Evolutionary conservation across 2,888 invertebrate species (phyloP), one percentile per base, ranked within the genome.

Genomic region (Dolomedes plantarius): DNA sequence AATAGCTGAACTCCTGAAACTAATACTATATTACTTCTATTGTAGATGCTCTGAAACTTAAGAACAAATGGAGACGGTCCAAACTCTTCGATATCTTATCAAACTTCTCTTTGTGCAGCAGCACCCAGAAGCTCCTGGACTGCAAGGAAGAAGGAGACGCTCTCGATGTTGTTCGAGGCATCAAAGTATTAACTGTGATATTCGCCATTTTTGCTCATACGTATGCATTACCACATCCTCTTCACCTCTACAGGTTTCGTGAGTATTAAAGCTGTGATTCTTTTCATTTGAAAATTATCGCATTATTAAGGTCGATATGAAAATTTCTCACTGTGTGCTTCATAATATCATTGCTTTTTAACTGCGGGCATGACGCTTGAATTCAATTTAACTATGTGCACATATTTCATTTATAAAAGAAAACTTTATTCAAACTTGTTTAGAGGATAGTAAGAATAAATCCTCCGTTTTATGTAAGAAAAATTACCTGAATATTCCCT

Each of bases 211-310:
- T 69, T 29, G 46, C 69, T 1, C 86, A 86, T 32, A 79, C 86
- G 1, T 86, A 86, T 39, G 86, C 75, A 31, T 32, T 86, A 27
- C 79, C 86, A 0, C 86, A 86, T 27, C 86, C 75, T 0, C 31
- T 86, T 5, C 86, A 86, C 32, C 23, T 86, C 36, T 86, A 86
- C 39, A 68, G 86, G 46, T 86, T 72, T 39, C 79, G 86, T 86
- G 75, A 86, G 83, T 83, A 71, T 50, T 7, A 1, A 23, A 16
- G 0, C 27, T 1, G 65, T 6, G 65, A 31, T 65, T 11, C 13
- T 27, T 13, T 16, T 41, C 9, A 41, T 41, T 1, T 11, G 41
- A 16, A 11, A 41, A 0, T 41, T 13, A 13, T 41, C n/a, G n/a
- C n/a, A n/a, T n/a, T n/a, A n/a, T n/a, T n/a, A n/a, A n/a, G n/a